Evolutionary conservation across 23 tunicate genomes (phyloP), one percentile per base, ranked within the genome.

Genomic region (Aplidium turbinatum): DNA sequence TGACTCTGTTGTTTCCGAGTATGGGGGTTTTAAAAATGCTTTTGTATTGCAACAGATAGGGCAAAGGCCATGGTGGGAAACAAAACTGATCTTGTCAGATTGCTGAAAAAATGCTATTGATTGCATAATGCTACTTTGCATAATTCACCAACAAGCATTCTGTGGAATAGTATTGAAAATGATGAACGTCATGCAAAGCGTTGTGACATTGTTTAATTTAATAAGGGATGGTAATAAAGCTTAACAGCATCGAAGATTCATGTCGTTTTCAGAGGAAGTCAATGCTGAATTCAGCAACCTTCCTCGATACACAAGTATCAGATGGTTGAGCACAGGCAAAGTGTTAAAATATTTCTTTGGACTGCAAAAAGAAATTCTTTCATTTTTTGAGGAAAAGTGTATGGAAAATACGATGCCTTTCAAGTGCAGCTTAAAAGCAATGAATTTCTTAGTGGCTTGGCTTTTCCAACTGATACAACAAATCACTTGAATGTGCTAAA

Each of bases 401-500:
- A 62, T 35, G 7, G 73, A 66, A 31, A 66, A 33, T 52, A 38
- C 73, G 38, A 66, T 38, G 7, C 51, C 22, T 66, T 66, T 66
- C 52, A 66, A 66, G 52, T 52, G 27, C 73, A 66, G 73, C 29
- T 66, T 31, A 50, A 23, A 66, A 66, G 73, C 73, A 66, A 21
- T 38, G 73, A 66, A 66, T 66, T 66, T 66, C 51, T 66, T 66
- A 4, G 73, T 26, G 23, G 23, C 73, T 16, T 36, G 27, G 23
- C 52, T 66, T 35, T 66, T 66, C 11, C 38, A 33, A 38, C 73
- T 11, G 73, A 66, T 35, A 75, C 58, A 9, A 75, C 70, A 23
- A 57, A 32, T 75, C 80, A 75, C 70, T 35, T 75, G 80, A 58
- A 58, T 36, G 36, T 75, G 39, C 27, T 75, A 33, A 56, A 75